A percentile compares a stretch with the other conserved stretches of the same genome.
Conservation (phyloP, 2,888 invertebrate species). For the Tanaodytes sp. region DNA sequence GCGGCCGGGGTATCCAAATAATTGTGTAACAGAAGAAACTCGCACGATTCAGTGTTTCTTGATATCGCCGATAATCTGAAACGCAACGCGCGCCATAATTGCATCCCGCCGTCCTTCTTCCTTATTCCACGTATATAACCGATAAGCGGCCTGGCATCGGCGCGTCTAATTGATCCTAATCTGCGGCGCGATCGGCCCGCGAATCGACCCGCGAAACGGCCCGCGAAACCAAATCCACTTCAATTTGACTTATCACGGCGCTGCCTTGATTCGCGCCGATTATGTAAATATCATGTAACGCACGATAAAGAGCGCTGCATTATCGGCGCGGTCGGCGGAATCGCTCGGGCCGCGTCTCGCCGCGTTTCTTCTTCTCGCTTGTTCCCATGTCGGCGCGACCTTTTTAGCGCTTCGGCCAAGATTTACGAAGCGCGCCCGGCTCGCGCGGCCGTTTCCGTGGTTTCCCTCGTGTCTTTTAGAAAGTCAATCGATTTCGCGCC, state of each 20-base stretch:
- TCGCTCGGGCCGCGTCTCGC: slow-evolving; percentile 16
- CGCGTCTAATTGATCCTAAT: slow-evolving; percentile 42
- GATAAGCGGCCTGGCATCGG: slow-evolving; percentile 21
- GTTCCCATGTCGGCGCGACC: slow-evolving; percentile 55
- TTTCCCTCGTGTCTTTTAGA: slow-evolving; percentile 55
- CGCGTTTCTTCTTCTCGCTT: slow-evolving; percentile 39
- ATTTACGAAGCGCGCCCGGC: slow-evolving; percentile 45
- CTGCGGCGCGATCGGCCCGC: slow-evolving; percentile 27
- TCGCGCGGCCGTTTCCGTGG: slow-evolving; percentile 47
- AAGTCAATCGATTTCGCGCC: slow-evolving; percentile 53
- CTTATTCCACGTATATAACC: slow-evolving; percentile 22
- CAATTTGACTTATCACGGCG: slow-evolving; percentile 36
- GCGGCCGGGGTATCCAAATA: slow-evolving; percentile 7
- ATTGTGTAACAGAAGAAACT: slow-evolving; percentile 39
- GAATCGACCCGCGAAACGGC: slow-evolving; percentile 28
- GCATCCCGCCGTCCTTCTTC: slow-evolving; percentile 35
- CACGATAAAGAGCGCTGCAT: slow-evolving; percentile 25
- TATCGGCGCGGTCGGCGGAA: slow-evolving; percentile 24
- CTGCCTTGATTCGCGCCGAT: slow-evolving; percentile 38
- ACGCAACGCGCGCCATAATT: slow-evolving; percentile 16
- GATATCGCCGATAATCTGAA: slow-evolving; percentile 30
- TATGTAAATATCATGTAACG: slow-evolving; percentile 52
- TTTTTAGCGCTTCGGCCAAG: slow-evolving; percentile 52
- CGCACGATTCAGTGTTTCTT: slow-evolving; percentile 33
- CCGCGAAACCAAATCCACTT: slow-evolving; percentile 25